Conservation (phyloP, 2,113 vertebrate species). For the Pseudopipra pipra region DNA sequence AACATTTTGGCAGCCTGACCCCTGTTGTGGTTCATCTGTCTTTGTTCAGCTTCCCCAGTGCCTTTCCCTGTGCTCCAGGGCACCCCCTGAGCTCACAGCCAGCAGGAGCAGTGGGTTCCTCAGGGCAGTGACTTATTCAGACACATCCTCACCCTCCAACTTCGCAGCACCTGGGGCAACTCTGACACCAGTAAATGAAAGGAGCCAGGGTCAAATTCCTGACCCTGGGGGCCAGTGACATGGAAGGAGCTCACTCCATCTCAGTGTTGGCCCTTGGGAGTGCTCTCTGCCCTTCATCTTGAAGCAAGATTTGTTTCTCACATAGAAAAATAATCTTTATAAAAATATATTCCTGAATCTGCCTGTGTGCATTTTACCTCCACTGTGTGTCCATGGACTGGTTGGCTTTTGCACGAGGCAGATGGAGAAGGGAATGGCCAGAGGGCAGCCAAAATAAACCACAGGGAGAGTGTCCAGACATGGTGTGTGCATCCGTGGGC, state of each 20-base stretch:
- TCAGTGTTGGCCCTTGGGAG: not conserved
- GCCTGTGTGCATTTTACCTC: not conserved
- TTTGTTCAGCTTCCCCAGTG: not conserved
- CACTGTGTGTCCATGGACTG: accelerated
- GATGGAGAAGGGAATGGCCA: not conserved
- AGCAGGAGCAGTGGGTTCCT: not conserved
- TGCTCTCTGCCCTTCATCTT: not conserved
- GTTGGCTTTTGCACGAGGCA: not conserved
- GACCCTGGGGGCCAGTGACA: not conserved
- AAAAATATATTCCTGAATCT: accelerated
- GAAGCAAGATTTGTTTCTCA: not conserved
- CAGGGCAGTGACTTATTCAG: not conserved
- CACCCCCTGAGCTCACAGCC: not conserved
- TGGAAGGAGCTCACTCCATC: not conserved
- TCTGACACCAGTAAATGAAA: accelerated
- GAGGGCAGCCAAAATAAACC: not conserved
- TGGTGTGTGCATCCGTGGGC: not conserved
- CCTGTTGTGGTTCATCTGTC: not conserved
- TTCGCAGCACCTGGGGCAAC: not conserved
- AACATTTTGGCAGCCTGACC: not conserved
- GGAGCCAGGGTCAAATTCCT: not conserved
- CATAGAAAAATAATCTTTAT: not conserved
- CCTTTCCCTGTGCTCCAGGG: not conserved
- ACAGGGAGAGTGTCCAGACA: no score
- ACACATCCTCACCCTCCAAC: not conserved